phyloP scores from a whole-genome alignment of 2,888 invertebrate species.

The Sinohyriopsis cumingii region DNA sequence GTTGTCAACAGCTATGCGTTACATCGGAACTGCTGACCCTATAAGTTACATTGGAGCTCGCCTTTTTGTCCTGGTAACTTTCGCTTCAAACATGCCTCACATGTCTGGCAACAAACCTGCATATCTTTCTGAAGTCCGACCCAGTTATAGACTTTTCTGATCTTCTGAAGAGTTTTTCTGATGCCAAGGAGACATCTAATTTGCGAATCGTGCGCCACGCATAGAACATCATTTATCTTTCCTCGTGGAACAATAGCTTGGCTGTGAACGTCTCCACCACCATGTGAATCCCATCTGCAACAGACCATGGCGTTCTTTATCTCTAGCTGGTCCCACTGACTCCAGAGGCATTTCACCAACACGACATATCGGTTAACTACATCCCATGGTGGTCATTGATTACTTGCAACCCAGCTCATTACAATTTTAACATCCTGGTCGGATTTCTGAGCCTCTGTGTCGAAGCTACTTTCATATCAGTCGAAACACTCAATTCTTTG shows the following conservation, averaged over 20 bases:
- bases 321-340: conserved; percentile 6
- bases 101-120: conserved; percentile 1
- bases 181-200: conserved; percentile 12
- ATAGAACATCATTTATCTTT: conserved; percentile 5
- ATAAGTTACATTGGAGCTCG: too few species aligned
- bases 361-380: neutral
- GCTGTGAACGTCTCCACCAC: neutral
- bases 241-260: conserved; percentile 7
- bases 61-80: too few species aligned
- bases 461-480: neutral
- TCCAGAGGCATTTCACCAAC: conserved; percentile 2
- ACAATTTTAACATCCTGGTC: conserved; percentile 5
- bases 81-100: neutral
- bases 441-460: neutral
- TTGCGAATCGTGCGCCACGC: conserved; percentile 8
- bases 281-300: neutral
- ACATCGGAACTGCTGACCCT: conserved; percentile 3
- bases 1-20: conserved; percentile 16
- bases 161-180: conserved; percentile 9
- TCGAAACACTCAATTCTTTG: neutral
- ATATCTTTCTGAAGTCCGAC: conserved; percentile 14
- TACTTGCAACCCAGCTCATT: conserved; percentile 1
- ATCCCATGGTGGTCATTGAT: neutral
- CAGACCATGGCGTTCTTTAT: neutral
- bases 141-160: conserved; percentile 8